A percentile compares a stretch with the other conserved stretches of the same genome.
These are phyloP conservation scores for Mungos mungo DNA, from an alignment of 2,113 vertebrate species.

Conservation along the genomic window DNA sequence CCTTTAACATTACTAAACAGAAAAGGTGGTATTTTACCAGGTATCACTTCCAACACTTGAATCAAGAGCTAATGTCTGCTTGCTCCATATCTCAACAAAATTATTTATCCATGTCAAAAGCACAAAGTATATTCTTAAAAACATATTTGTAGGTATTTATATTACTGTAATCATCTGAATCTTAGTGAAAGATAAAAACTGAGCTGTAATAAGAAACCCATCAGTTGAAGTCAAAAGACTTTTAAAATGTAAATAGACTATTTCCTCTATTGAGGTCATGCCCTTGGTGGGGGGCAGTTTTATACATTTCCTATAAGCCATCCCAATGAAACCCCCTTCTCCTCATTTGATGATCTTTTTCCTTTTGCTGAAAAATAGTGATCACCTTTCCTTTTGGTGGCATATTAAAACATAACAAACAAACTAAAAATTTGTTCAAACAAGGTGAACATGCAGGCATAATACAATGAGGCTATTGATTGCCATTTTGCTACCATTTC, in stretches of 20 bases:
- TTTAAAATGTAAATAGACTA: not conserved
- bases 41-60: not conserved
- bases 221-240: not conserved
- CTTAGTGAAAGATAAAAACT: not conserved
- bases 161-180: not conserved
- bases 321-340: not conserved
- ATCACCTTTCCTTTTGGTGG: not conserved
- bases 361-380: not conserved
- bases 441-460: not conserved
- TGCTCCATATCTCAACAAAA: not conserved
- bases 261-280: not conserved
- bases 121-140: not conserved
- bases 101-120: not conserved
- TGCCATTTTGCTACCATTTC: not conserved
- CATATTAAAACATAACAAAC: conserved; percentile 50
- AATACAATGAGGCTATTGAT: conserved; percentile 43
- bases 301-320: not conserved
- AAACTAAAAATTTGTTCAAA: conserved; percentile 42
- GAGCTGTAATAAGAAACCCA: not conserved
- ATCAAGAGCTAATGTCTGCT: not conserved
- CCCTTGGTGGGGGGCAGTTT: rapidly evolving
- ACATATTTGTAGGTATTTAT: not conserved
- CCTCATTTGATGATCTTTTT: not conserved
- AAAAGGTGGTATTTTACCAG: not conserved
- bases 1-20: not conserved